phyloP scores from a whole-genome alignment of 1,140 invertebrate species.

The Macrobrachium rosenbergii region DNA sequence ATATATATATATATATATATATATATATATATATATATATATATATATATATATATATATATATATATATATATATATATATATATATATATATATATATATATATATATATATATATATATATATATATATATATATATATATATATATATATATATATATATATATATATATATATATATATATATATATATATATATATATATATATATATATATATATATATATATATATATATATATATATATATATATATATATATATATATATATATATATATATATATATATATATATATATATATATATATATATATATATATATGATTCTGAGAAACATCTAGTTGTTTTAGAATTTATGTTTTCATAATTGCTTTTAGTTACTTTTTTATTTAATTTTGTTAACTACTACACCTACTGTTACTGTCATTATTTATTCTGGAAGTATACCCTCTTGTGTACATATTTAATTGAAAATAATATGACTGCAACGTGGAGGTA shows the following conservation, averaged over 20 bases:
- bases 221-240: conserved; percentile 27
- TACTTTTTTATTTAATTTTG: no score
- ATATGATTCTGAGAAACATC: no score
- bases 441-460: no score
- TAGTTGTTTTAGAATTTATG: no score
- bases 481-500: no score
- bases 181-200: conserved; percentile 20
- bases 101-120: no score
- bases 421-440: no score
- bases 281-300: no score
- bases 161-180: conserved; percentile 24
- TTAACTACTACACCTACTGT: no score
- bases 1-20: no score
- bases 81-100: conserved; percentile 4
- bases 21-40: conserved; percentile 17
- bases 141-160: conserved; percentile 27
- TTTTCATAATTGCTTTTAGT: no score
- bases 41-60: conserved; percentile 14
- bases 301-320: not conserved
- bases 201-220: conserved; percentile 27
- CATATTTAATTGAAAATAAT: no score
- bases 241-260: conserved; percentile 24
- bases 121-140: conserved; percentile 27
- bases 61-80: conserved; percentile 17
- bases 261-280: conserved; percentile 1